phyloP scores from a whole-genome alignment of 2,797 vertebrate genomes.

The Microctenopoma steveboyesi region DNA sequence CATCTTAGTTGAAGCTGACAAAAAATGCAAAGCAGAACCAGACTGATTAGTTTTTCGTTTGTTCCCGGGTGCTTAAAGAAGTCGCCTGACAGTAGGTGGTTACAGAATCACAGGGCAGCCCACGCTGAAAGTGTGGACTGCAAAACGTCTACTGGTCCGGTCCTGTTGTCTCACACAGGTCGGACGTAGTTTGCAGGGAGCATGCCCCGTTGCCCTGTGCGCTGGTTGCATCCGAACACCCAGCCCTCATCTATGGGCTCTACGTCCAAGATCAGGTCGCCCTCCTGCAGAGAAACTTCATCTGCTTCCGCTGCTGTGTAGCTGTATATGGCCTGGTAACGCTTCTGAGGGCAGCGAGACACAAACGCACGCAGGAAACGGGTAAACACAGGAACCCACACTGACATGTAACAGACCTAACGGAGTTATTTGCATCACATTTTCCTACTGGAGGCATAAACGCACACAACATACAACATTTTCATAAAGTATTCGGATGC shows the following conservation, averaged over 20 bases:
- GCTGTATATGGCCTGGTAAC: conserved; percentile 92
- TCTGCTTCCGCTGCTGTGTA: conserved; percentile 91
- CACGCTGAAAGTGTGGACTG: neutral
- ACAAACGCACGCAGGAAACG: neutral
- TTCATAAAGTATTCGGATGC: no score
- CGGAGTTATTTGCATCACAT: conserved; percentile 33
- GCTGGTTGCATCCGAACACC: conserved; percentile 96
- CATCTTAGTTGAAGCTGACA: no score
- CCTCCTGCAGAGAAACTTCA: conserved; percentile 94
- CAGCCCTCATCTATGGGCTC: conserved; percentile 96
- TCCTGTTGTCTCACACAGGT: conserved; percentile 82
- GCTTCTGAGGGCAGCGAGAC: conserved; percentile 77
- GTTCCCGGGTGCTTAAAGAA: conserved; percentile 5
- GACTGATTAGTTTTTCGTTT: neutral
- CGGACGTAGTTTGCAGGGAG: conserved; percentile 96
- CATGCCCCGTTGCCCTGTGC: conserved; percentile 94
- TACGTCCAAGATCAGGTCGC: conserved; percentile 91
- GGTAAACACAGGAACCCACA: neutral
- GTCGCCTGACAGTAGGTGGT: neutral
- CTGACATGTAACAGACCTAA: neutral
- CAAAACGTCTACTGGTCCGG: neutral
- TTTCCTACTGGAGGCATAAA: conserved; percentile 2
- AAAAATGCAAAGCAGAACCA: neutral
- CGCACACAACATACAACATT: neutral
- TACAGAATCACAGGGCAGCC: neutral